Conservation (phyloP, 53 echinoderm and acorn worm species). For the Paracentrotus lividus region DNA sequence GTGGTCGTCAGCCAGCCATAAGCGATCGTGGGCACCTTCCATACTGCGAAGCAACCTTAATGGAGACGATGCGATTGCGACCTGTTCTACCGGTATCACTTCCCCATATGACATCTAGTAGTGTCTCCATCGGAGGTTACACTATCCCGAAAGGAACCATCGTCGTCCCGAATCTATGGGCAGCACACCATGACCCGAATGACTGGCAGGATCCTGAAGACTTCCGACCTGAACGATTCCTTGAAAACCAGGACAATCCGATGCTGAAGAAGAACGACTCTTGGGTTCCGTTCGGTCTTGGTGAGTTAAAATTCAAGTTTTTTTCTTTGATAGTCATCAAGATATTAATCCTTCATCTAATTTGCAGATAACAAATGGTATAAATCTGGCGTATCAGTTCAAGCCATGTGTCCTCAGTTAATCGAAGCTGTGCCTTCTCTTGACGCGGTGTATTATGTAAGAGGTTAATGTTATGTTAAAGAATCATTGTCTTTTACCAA, state of each 20-base stretch:
- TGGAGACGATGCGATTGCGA: conserved; percentile 67
- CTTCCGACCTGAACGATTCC: conserved; percentile 47
- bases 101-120: conserved; percentile 1
- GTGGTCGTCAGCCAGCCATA: conserved; percentile 72
- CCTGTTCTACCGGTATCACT: conserved; percentile 41
- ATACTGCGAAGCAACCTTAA: conserved; percentile 72
- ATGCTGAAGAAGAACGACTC: conserved; percentile 24
- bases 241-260: neutral
- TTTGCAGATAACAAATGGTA: too few relatives aligned
- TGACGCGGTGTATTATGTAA: too few relatives aligned
- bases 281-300: conserved; percentile 50
- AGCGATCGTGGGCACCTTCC: conserved; percentile 66
- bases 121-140: conserved; percentile 30
- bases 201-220: conserved; percentile 22
- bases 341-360: neutral
- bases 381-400: too few relatives aligned
- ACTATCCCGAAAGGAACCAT: conserved; percentile 62
- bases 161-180: conserved; percentile 54
- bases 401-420: too few relatives aligned
- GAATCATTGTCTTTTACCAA: too few relatives aligned
- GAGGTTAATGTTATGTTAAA: too few relatives aligned
- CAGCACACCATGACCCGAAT: conserved; percentile 23
- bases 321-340: neutral
- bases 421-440: too few relatives aligned
- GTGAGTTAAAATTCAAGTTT: neutral